Evolutionary conservation across 2,797 vertebrate species (phyloP).

Genomic region (Channallabes apus): DNA sequence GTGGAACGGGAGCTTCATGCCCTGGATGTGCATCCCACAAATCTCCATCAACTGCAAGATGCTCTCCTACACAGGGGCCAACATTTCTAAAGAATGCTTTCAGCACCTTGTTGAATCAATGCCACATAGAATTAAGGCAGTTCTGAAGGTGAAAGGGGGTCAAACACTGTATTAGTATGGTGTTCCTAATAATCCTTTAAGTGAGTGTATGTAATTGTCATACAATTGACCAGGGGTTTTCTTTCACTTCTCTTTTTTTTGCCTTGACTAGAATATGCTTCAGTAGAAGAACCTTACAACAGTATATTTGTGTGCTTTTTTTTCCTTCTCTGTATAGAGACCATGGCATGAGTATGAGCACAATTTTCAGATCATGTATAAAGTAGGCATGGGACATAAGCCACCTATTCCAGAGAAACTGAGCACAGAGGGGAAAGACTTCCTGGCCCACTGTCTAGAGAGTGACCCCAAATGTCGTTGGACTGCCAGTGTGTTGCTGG

Average conservation of each 20-base stretch:
- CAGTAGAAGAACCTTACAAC: not conserved
- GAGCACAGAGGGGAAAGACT: constrained; percentile 97
- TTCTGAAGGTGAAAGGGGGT: too few species aligned
- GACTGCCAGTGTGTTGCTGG: constrained; percentile 95
- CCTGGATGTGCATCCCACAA: too few species aligned
- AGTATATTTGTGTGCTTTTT: not conserved
- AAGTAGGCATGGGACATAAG: constrained; percentile 98
- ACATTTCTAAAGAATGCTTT: too few species aligned
- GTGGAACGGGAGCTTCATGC: too few species aligned
- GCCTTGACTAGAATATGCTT: too few species aligned
- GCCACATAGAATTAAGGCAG: too few species aligned
- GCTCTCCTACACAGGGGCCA: too few species aligned
- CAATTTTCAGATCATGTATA: constrained; percentile 99
- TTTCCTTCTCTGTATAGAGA: constrained; percentile 73
- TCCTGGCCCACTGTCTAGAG: constrained; percentile 92
- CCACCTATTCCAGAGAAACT: constrained; percentile 94
- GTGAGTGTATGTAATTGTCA: not conserved
- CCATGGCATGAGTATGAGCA: constrained; percentile 99
- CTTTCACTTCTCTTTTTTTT: not conserved
- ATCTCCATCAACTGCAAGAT: too few species aligned
- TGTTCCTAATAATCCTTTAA: too few species aligned
- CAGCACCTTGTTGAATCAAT: too few species aligned
- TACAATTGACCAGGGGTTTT: not conserved
- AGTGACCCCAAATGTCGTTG: constrained; percentile 94
- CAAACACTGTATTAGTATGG: too few species aligned